phyloP scores from a whole-genome alignment of 2,113 vertebrate species.

The Paedocypris sp. region DNA sequence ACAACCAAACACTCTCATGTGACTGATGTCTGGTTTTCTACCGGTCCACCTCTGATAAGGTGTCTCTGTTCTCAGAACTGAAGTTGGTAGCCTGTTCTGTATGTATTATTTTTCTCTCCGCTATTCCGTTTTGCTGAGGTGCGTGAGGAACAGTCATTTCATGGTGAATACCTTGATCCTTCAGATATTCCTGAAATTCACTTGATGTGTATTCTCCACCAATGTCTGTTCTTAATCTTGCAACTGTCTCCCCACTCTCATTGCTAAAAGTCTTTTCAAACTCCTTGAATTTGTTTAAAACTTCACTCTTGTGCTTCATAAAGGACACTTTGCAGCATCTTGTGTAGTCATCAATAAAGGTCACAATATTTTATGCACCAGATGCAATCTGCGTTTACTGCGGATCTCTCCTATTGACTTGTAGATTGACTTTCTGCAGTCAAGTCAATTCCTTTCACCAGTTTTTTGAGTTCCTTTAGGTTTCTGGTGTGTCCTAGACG shows the following conservation, averaged over 20 bases:
- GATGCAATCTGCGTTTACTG: neutral
- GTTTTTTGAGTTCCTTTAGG: neutral
- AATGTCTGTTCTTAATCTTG: slow-evolving; percentile 19
- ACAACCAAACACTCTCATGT: slow-evolving; percentile 21
- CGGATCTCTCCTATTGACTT: slow-evolving; percentile 4
- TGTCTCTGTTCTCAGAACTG: neutral
- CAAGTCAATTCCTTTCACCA: neutral
- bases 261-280: slow-evolving; percentile 2
- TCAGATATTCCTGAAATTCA: slow-evolving; percentile 20
- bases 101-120: slow-evolving; percentile 3
- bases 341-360: slow-evolving; percentile 15
- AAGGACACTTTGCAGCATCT: neutral
- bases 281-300: slow-evolving; percentile 7
- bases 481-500: slow-evolving; percentile 8
- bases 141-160: neutral
- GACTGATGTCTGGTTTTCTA: slow-evolving; percentile 7
- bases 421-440: neutral
- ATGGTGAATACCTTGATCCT: slow-evolving; percentile 18
- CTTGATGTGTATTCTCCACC: slow-evolving; percentile 15
- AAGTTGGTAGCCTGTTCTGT: slow-evolving; percentile 2
- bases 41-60: neutral
- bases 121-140: slow-evolving; percentile 4
- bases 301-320: neutral
- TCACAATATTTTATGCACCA: slow-evolving; percentile 31
- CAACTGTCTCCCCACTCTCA: neutral